These are phyloP conservation scores for Phrynocephalus versicolor DNA, from an alignment of 2,113 vertebrate species.

Conservation along the genomic window DNA sequence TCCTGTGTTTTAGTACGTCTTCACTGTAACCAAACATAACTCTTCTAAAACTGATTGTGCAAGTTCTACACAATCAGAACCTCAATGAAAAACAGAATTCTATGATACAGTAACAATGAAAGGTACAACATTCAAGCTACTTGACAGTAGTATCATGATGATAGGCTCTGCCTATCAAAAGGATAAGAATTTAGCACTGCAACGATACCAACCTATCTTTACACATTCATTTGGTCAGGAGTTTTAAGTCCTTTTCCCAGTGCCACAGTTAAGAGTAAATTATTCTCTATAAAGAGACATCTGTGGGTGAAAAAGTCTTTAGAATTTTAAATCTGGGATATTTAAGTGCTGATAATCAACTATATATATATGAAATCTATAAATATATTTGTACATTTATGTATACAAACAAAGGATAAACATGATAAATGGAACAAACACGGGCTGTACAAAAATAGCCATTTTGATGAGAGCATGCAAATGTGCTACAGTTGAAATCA, in stretches of 20 bases:
- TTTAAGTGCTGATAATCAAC: constrained; percentile 50
- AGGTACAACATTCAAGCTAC: neutral
- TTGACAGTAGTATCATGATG: neutral
- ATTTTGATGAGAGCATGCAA: constrained; percentile 74
- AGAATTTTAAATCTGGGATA: constrained; percentile 57
- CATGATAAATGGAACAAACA: constrained; percentile 76
- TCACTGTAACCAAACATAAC: constrained; percentile 18
- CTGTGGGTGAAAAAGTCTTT: constrained; percentile 21
- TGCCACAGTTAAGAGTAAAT: constrained; percentile 49
- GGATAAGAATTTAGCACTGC: neutral
- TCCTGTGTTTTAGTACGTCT: constrained; percentile 56
- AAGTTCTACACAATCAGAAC: constrained; percentile 21
- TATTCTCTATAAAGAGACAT: constrained; percentile 64
- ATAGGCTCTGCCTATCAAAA: neutral
- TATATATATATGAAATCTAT: constrained; percentile 72
- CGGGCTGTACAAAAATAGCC: constrained; percentile 79
- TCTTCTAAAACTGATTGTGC: constrained; percentile 32
- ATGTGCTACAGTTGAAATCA: constrained; percentile 56
- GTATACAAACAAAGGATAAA: constrained; percentile 68
- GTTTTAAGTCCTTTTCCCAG: constrained; percentile 39
- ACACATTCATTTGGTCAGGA: constrained; percentile 21
- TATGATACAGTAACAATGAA: constrained; percentile 26
- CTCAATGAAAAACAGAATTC: constrained; percentile 33
- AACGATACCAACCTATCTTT: neutral
- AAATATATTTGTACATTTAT: constrained; percentile 74